phyloP scores from a whole-genome alignment of 2,888 invertebrate species.

The Anoncus sp. region DNA sequence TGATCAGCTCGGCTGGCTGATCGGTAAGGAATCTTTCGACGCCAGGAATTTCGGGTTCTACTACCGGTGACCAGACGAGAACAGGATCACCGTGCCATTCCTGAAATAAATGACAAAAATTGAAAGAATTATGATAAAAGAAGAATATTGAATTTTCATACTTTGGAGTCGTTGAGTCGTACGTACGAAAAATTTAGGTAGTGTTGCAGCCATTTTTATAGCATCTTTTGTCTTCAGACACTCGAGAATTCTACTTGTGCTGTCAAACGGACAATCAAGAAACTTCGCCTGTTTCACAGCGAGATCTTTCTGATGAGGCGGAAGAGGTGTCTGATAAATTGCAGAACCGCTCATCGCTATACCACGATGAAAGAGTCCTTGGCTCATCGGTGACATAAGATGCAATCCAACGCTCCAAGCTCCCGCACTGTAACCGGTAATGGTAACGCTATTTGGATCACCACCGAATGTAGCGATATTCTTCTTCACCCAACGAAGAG shows the following conservation, averaged over 20 bases:
- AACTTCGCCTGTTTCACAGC: slow-evolving; percentile 87
- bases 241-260: slow-evolving; percentile 84
- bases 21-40: slow-evolving; percentile 87
- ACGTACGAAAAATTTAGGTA: slow-evolving; percentile 64
- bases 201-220: slow-evolving; percentile 64
- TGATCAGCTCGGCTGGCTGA: slow-evolving; percentile 86
- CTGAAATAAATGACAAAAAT: slow-evolving; percentile 75
- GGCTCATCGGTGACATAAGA: slow-evolving; percentile 86
- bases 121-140: not conserved
- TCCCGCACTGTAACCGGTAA: slow-evolving; percentile 85
- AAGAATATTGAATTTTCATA: not conserved
- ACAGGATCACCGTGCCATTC: slow-evolving; percentile 85
- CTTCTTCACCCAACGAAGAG: slow-evolving; percentile 87
- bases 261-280: slow-evolving; percentile 85
- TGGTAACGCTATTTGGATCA: slow-evolving; percentile 86
- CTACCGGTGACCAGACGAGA: slow-evolving; percentile 86
- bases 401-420: slow-evolving; percentile 82
- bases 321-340: slow-evolving; percentile 85
- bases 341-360: slow-evolving; percentile 88
- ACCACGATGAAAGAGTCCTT: slow-evolving; percentile 88
- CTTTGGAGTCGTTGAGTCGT: not conserved
- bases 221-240: slow-evolving; percentile 85
- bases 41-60: slow-evolving; percentile 87
- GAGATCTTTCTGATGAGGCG: slow-evolving; percentile 84
- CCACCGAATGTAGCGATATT: slow-evolving; percentile 88